phyloP scores from a whole-genome alignment of 1,140 invertebrate species.

The Lepidostoma basale region DNA sequence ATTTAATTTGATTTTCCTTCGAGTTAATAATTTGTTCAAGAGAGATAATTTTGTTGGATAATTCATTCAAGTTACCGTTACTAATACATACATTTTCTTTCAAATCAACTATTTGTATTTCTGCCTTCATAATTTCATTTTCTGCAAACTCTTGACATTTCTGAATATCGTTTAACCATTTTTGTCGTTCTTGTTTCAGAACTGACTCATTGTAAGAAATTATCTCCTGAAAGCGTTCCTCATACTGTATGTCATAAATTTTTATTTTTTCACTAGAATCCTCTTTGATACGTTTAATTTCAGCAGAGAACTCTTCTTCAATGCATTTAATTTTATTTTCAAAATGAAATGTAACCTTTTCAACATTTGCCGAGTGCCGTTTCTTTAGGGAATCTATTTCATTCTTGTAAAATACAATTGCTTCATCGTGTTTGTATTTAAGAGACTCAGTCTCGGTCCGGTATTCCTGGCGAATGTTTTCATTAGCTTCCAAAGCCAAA shows the following conservation, averaged over 20 bases:
- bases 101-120: conserved; percentile 52
- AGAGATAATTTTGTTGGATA: background rate
- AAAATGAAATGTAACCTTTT: conserved; percentile 51
- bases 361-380: conserved; percentile 51
- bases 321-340: conserved; percentile 50
- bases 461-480: conserved; percentile 58
- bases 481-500: conserved; percentile 58
- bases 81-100: conserved; percentile 52
- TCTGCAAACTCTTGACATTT: conserved; percentile 36
- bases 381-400: conserved; percentile 50
- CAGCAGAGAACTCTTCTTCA: conserved; percentile 55
- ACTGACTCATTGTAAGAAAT: background rate
- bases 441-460: conserved; percentile 56
- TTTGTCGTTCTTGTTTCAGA: background rate
- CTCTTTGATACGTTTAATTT: conserved; percentile 57
- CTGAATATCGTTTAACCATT: conserved; percentile 50
- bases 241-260: conserved; percentile 59
- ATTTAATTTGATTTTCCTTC: background rate
- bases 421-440: conserved; percentile 56
- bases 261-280: conserved; percentile 54
- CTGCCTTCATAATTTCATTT: conserved; percentile 17
- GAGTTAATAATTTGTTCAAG: background rate
- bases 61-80: background rate
- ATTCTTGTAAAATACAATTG: conserved; percentile 52
- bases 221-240: conserved; percentile 50